Percentiles rank a stretch among this genome's conserved stretches.
These are phyloP conservation scores for Nipponacmea schrenckii DNA, from an alignment of 2,888 invertebrate genomes.

Conservation along the genomic window DNA sequence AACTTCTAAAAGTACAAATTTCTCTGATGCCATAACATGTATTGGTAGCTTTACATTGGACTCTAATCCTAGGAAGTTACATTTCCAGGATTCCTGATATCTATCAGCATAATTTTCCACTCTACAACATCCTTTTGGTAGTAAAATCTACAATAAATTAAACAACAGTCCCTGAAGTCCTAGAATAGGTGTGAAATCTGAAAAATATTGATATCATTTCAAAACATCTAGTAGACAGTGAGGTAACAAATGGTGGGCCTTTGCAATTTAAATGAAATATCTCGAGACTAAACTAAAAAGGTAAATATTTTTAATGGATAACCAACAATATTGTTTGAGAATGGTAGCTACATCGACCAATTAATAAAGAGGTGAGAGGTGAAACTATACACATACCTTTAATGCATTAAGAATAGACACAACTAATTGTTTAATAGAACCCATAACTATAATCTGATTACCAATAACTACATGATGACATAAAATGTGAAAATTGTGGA, in stretches of 20 bases:
- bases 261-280: too few relatives aligned
- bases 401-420: slow-evolving; percentile 63
- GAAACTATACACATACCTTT: slow-evolving; percentile 51
- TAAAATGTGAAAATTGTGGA: slow-evolving; percentile 61
- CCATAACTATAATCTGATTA: slow-evolving; percentile 67
- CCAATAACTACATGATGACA: slow-evolving; percentile 68
- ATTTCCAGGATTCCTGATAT: slow-evolving; percentile 68
- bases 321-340: too few relatives aligned
- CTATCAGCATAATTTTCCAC: slow-evolving; percentile 59
- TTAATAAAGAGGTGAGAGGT: too few relatives aligned
- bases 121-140: slow-evolving; percentile 68
- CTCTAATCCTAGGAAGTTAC: slow-evolving; percentile 68
- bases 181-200: too few relatives aligned
- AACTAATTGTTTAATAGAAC: slow-evolving; percentile 49
- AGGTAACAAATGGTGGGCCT: too few relatives aligned
- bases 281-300: too few relatives aligned
- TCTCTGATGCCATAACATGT: slow-evolving; percentile 57
- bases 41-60: slow-evolving; percentile 56
- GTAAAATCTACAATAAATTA: slow-evolving; percentile 54
- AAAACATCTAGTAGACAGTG: too few relatives aligned
- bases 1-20: slow-evolving; percentile 60
- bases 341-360: too few relatives aligned
- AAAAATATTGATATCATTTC: too few relatives aligned
- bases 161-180: background rate
- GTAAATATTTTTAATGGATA: too few relatives aligned